phyloP scores from a whole-genome alignment of 1,140 invertebrate genomes.

The Watersipora subatra region DNA sequence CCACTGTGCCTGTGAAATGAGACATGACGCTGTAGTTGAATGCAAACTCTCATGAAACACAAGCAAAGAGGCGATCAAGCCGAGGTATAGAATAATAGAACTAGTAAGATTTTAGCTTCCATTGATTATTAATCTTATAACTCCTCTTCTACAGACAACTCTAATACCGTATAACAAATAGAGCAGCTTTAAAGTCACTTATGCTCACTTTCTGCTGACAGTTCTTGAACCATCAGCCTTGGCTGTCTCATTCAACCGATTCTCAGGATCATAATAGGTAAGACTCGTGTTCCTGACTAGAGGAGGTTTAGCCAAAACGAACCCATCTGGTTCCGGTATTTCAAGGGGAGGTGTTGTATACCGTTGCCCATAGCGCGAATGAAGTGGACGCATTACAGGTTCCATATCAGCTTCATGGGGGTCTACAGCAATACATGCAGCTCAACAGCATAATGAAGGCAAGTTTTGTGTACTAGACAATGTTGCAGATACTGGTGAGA shows the following conservation, averaged over 20 bases:
- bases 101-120: no score
- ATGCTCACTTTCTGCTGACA: background rate
- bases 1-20: background rate
- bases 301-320: background rate
- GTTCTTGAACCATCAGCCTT: background rate
- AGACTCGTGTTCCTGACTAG: background rate
- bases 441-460: no score
- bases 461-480: no score
- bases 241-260: background rate
- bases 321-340: background rate
- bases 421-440: slow-evolving; percentile 9
- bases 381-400: background rate
- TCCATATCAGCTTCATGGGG: slow-evolving; percentile 13
- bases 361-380: background rate
- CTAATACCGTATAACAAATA: no score
- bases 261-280: background rate
- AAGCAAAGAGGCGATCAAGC: no score
- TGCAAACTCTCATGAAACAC: no score
- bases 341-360: background rate
- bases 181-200: no score
- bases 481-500: no score
- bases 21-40: background rate
- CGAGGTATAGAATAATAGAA: no score
- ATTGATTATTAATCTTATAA: no score
- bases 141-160: no score